Evolutionary conservation across 2,797 vertebrate species (phyloP), one percentile per base, ranked within the genome.

Genomic region (Cephalopachus bancanus): DNA sequence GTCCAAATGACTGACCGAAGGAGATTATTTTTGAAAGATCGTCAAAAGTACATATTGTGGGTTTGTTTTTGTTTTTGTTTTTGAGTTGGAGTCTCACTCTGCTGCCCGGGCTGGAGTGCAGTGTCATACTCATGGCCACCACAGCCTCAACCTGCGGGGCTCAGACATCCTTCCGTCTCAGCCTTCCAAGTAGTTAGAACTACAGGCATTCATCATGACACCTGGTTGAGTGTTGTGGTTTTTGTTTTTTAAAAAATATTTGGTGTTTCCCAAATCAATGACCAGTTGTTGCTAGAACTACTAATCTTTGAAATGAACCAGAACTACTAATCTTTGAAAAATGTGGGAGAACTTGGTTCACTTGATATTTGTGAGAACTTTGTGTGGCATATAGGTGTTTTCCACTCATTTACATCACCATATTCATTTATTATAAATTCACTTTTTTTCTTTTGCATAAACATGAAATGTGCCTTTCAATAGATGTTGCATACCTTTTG

Each of bases 391-490:
- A 20, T 9, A 30, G 33, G 33, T 53, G 65, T 83, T 94, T 83
- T 78, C 91, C 20, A 62, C 60, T 81, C 49, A 86, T 93, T 94
- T 93, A 49, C 2, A 71, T 51, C 16, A 71, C 20, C 62, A 15
- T 75, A 57, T 93, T 72, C 24, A 65, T 78, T 96, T 92, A 86
- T 67, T 78, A 91, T 65, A 72, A 53, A 55, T 75, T 78, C 26
- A 60, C 14, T 37, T 91, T 93, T 81, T 86, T 94, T 65, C 92
- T 95, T 93, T 92, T 94, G 57, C 91, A 96, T 93, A 95, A 89
- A 80, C 76, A 83, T 86, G 64, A 93, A 95, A 30, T 93, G 16
- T 94, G 79, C 26, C 91, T 96, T 94, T 93, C 83, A 87, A 81
- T 59, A 44, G 26, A 76, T 76, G 93, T 78, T 96, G 71, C 0